A percentile compares a stretch with the other conserved stretches of the same genome.
phyloP scores from a whole-genome alignment of 2,797 vertebrate genomes.

The Trachops cirrhosus region DNA sequence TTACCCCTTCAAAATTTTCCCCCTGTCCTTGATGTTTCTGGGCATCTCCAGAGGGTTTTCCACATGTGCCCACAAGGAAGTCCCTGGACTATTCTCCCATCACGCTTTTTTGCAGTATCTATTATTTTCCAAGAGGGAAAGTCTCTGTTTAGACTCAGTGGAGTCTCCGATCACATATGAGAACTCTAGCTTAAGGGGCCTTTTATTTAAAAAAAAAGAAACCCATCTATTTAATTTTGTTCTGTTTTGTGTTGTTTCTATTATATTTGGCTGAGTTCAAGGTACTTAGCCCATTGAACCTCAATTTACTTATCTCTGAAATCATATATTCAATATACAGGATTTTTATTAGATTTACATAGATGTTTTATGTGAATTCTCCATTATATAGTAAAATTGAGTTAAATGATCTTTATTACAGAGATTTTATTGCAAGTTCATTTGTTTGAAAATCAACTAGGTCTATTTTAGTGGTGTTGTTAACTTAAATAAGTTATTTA shows the following conservation, averaged over 20 bases:
- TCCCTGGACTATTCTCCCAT: neutral
- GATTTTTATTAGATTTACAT: neutral
- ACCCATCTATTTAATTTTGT: neutral
- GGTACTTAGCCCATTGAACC: neutral
- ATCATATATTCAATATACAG: neutral
- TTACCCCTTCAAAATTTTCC: neutral
- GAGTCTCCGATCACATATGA: neutral
- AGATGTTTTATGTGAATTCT: neutral
- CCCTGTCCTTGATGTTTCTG: neutral
- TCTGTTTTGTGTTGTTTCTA: neutral
- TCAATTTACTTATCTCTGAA: neutral
- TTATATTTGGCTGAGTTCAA: neutral
- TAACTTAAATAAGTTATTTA: neutral
- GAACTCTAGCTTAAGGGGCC: neutral
- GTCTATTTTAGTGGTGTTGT: neutral
- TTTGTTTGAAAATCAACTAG: neutral
- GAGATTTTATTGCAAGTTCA: neutral
- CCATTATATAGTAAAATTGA: neutral
- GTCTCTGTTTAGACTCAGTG: neutral
- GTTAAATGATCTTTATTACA: neutral
- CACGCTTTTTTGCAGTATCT: neutral
- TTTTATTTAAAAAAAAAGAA: neutral
- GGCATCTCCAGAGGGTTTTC: neutral
- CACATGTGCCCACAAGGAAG: accelerated
- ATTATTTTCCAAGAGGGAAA: accelerated